These are phyloP conservation scores for Pantherophis guttatus DNA, from an alignment of 2,113 vertebrate species.

Conservation along the genomic window DNA sequence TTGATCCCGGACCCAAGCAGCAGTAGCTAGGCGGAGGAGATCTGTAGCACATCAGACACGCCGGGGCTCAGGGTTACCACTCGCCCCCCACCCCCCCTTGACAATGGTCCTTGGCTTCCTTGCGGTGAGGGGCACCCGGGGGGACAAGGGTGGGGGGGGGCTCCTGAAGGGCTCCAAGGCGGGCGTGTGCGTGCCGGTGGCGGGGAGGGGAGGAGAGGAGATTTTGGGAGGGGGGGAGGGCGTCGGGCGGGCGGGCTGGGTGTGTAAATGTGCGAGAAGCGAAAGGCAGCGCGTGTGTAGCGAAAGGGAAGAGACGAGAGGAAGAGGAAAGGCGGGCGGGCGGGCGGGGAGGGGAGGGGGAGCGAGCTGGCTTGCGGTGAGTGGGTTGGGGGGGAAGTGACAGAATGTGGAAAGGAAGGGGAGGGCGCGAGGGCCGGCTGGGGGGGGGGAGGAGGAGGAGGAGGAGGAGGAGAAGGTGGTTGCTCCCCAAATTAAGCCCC, in stretches of 20 bases:
- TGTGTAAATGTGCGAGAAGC: neutral
- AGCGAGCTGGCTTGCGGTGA: neutral
- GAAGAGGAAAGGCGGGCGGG: neutral
- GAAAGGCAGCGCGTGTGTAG: slow-evolving; percentile 7
- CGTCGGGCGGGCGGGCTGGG: neutral
- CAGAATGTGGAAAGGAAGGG: slow-evolving; percentile 2
- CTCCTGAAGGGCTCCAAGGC: neutral
- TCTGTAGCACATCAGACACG: slow-evolving; percentile 26
- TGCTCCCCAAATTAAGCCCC: too few relatives aligned
- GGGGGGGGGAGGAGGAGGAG: too few relatives aligned
- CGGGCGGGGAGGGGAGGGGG: too few relatives aligned
- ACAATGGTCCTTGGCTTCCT: neutral
- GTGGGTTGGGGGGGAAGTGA: neutral
- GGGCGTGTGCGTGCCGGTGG: neutral
- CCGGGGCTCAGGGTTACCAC: slow-evolving; percentile 10
- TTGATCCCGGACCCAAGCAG: neutral
- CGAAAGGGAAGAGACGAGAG: neutral
- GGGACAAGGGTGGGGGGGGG: neutral
- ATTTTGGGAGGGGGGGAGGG: neutral
- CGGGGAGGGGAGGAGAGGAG: neutral
- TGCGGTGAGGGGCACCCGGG: neutral
- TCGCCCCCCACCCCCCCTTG: neutral
- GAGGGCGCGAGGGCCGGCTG: neutral
- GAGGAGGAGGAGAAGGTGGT: too few relatives aligned
- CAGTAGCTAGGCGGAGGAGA: neutral